phyloP scores from a whole-genome alignment of 2,113 vertebrate genomes.

The Aegithalos caudatus region DNA sequence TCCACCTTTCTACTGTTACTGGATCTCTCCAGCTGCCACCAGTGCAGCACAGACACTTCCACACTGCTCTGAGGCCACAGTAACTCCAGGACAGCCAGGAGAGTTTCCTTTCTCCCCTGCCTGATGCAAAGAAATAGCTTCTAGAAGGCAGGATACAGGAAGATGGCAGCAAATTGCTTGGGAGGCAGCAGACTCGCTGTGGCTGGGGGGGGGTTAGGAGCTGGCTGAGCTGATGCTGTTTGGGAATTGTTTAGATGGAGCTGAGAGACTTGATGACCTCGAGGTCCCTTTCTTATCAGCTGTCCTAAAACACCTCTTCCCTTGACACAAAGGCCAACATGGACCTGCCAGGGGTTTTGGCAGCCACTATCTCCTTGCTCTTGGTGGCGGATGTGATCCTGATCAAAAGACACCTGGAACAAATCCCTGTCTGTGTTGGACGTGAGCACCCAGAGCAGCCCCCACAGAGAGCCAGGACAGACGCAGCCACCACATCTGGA shows the following conservation, averaged over 20 bases:
- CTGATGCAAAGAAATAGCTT: background rate
- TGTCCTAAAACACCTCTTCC: background rate
- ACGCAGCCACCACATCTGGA: background rate
- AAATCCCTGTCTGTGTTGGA: background rate
- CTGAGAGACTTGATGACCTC: background rate
- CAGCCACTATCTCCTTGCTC: background rate
- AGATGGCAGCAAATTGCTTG: background rate
- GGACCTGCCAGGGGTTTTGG: background rate
- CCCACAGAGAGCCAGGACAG: background rate
- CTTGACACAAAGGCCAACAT: background rate
- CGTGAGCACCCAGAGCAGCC: background rate
- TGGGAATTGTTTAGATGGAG: background rate
- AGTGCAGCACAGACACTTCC: background rate
- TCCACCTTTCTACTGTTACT: background rate
- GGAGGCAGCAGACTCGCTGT: background rate
- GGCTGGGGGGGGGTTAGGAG: background rate
- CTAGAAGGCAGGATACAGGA: background rate
- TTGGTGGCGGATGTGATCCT: rapidly evolving
- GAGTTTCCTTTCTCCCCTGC: background rate
- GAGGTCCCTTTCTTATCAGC: background rate
- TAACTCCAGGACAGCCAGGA: background rate
- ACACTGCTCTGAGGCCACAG: background rate
- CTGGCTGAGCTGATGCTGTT: background rate
- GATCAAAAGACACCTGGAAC: background rate
- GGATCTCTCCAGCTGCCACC: background rate